phyloP scores from a whole-genome alignment of 2,113 vertebrate genomes.

The Syngnathus floridae region DNA sequence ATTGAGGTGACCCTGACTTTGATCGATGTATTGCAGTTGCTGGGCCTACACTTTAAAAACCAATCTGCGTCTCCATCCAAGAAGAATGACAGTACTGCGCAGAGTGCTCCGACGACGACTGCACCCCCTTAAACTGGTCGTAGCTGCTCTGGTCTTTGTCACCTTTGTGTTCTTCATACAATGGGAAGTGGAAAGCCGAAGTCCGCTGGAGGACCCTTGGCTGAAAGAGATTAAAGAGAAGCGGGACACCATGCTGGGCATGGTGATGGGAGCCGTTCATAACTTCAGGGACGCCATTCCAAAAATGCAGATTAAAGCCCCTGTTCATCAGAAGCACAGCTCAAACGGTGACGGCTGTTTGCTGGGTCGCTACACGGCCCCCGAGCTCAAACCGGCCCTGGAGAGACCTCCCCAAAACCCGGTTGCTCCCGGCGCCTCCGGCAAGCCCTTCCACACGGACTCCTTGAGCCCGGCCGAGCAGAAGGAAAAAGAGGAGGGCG shows the following conservation, averaged over 20 bases:
- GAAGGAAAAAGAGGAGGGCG: slow-evolving; percentile 86
- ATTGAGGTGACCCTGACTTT: background rate
- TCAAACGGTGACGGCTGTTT: slow-evolving; percentile 71
- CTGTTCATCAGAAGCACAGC: slow-evolving; percentile 71
- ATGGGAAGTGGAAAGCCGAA: slow-evolving; percentile 85
- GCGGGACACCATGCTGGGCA: slow-evolving; percentile 81
- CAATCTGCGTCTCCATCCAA: slow-evolving; percentile 29
- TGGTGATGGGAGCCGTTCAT: slow-evolving; percentile 89
- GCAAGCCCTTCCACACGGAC: slow-evolving; percentile 79
- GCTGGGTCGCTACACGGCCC: slow-evolving; percentile 82
- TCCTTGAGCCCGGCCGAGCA: slow-evolving; percentile 79
- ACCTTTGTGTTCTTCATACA: slow-evolving; percentile 91
- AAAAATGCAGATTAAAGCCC: slow-evolving; percentile 96
- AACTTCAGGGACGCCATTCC: slow-evolving; percentile 89
- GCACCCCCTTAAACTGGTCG: slow-evolving; percentile 79
- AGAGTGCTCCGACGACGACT: slow-evolving; percentile 74
- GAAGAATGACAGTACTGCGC: slow-evolving; percentile 79
- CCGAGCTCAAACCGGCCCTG: slow-evolving; percentile 81
- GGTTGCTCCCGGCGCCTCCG: slow-evolving; percentile 84
- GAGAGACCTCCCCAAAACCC: slow-evolving; percentile 84
- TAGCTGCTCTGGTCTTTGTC: slow-evolving; percentile 82
- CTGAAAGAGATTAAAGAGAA: slow-evolving; percentile 76
- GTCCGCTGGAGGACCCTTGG: slow-evolving; percentile 79
- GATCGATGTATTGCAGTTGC: slow-evolving; percentile 31
- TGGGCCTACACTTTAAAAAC: slow-evolving; percentile 27